Conservation (phyloP, 1,140 invertebrate genomes). For the Scaptomyza graminum region DNA sequence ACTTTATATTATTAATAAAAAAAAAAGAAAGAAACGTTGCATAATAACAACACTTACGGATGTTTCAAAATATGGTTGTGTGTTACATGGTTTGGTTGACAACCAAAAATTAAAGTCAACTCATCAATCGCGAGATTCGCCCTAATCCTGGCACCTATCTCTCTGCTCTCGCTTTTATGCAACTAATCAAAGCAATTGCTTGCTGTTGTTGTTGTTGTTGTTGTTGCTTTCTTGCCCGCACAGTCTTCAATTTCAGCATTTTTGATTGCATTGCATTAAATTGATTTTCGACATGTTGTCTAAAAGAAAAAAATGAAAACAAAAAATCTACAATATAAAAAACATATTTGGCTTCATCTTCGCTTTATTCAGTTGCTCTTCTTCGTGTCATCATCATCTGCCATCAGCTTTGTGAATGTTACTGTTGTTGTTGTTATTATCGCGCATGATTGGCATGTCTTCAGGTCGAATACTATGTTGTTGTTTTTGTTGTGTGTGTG, state of each 20-base stretch:
- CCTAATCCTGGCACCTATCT: conserved; percentile 19
- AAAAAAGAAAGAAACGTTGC: too few species aligned
- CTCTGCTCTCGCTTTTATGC: conserved; percentile 25
- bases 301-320: background rate
- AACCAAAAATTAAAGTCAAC: conserved; percentile 19
- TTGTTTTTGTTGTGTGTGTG: conserved; percentile 8
- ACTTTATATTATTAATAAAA: background rate
- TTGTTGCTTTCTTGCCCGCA: conserved; percentile 53
- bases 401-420: conserved; percentile 6
- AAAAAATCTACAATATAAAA: background rate
- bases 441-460: conserved; percentile 79
- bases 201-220: conserved; percentile 17
- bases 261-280: conserved; percentile 80
- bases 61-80: background rate
- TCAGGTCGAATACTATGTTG: conserved; percentile 41
- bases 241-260: conserved; percentile 60
- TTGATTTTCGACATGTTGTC: conserved; percentile 70
- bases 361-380: conserved; percentile 18
- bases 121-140: conserved; percentile 12
- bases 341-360: conserved; percentile 21
- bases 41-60: background rate
- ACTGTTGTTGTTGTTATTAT: conserved; percentile 61
- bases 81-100: background rate
- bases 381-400: conserved; percentile 34
- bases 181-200: conserved; percentile 56